Evolutionary conservation across 2,888 invertebrate genomes (phyloP), one percentile per base, ranked within the genome.

Genomic region (Ectemnius lituratus): DNA sequence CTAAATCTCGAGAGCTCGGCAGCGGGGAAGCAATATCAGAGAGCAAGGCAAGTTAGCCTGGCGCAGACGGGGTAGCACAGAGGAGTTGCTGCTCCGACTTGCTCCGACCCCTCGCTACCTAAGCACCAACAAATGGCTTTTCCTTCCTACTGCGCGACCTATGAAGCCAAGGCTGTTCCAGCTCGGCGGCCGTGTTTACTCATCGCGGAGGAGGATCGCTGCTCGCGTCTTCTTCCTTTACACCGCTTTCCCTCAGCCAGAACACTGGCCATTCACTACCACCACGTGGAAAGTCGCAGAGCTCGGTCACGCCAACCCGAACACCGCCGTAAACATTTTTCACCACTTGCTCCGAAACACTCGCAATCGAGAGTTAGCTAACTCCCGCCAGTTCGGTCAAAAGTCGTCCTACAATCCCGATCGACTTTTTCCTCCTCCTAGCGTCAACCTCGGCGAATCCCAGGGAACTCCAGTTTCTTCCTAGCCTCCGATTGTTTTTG

Each of bases 61-160:
- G 60, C 59, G 57, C 37, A 47, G 8, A 67, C 47, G 47, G 23
- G 27, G 27, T 28, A 16, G 28, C 16, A 14, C 16, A 27, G 14
- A n/a, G 14, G n/a, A 14, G 28, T 45, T 27, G 16, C 28, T 52
- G 18, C 23, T 16, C 23, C 49, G 20, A 20, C n/a, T 18, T 13
- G 28, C 16, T 16, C 57, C 62, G 46, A 47, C 28, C 52, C 62
- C 75, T 82, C 81, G 79, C 78, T 82, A 79, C 73, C 75, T 78
- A 78, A 82, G 78, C 78, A 62, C 75, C 67, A 82, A 81, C 79
- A 80, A 82, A 82, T 78, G 73, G 67, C 70, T 78, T 77, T 79
- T 76, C 78, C 79, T 81, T 81, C 74, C 79, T 81, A 62, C 23
- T 3, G 23, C 8, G 37, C 37, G 37, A 37, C 37, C 37, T 37